Conservation (phyloP, 2,888 invertebrate species). For the Drosophila subquinaria region DNA sequence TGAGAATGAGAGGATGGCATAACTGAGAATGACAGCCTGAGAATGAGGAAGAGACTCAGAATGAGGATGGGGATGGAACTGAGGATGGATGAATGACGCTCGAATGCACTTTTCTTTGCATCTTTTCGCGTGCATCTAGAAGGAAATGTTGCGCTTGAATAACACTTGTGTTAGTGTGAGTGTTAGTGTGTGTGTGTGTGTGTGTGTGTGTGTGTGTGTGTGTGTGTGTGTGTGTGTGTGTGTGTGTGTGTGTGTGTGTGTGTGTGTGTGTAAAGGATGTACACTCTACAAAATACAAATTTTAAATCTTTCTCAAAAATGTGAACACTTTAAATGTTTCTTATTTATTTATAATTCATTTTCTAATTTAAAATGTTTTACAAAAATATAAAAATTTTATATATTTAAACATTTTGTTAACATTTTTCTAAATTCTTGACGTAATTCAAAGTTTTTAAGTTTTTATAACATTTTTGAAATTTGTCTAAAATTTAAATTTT, state of each 20-base stretch:
- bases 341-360: neutral
- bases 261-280: neutral
- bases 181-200: constrained; percentile 1
- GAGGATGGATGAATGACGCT: constrained; percentile 8
- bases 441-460: too few species aligned
- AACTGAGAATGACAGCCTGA: neutral
- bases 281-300: neutral
- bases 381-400: too few species aligned
- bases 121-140: constrained; percentile 31
- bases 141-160: constrained; percentile 32
- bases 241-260: too few species aligned
- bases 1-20: neutral
- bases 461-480: too few species aligned
- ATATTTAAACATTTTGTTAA: too few species aligned
- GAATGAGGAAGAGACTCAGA: neutral
- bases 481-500: too few species aligned
- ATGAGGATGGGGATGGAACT: neutral
- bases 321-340: too few species aligned
- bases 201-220: constrained; percentile 1
- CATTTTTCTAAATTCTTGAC: too few species aligned
- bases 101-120: constrained; percentile 58
- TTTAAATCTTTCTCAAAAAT: too few species aligned
- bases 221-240: too few species aligned
- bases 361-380: too few species aligned
- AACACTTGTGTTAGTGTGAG: neutral